phyloP scores from a whole-genome alignment of 1,140 invertebrate species.

The Cydia splendana region DNA sequence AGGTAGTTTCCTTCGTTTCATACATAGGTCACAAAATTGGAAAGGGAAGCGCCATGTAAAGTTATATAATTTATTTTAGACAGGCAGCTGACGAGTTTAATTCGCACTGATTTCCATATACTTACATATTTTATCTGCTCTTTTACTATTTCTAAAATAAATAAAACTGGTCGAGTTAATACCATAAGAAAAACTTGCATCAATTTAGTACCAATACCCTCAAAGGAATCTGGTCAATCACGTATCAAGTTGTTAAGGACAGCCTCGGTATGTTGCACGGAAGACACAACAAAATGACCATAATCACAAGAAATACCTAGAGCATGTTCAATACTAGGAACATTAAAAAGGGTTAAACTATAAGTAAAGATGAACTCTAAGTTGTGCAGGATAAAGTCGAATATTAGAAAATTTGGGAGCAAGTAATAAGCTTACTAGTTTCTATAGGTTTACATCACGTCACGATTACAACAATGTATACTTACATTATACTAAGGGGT shows the following conservation, averaged over 20 bases:
- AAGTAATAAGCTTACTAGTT: neutral
- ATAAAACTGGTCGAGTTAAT: neutral
- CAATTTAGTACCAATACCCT: slow-evolving; percentile 27
- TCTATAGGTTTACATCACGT: neutral
- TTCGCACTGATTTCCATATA: neutral
- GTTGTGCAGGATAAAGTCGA: neutral
- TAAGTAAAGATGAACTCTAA: neutral
- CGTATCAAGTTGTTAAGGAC: slow-evolving; percentile 29
- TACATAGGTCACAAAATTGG: too few species aligned
- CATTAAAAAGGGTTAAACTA: neutral
- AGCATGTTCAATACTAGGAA: neutral
- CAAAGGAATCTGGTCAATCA: slow-evolving; percentile 31
- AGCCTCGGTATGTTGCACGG: slow-evolving; percentile 1
- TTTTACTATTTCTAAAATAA: neutral
- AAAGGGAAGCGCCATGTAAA: too few species aligned
- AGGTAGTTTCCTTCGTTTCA: too few species aligned
- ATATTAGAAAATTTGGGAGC: neutral
- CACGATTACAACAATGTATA: neutral
- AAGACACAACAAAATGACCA: slow-evolving; percentile 24
- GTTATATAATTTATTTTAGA: too few species aligned
- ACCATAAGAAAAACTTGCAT: neutral
- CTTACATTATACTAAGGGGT: too few species aligned
- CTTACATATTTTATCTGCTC: neutral
- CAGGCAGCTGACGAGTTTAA: too few species aligned
- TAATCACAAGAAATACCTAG: slow-evolving; percentile 15